These are phyloP conservation scores for Artemisiospiza belli DNA, from an alignment of 2,113 vertebrate genomes.

Conservation along the genomic window DNA sequence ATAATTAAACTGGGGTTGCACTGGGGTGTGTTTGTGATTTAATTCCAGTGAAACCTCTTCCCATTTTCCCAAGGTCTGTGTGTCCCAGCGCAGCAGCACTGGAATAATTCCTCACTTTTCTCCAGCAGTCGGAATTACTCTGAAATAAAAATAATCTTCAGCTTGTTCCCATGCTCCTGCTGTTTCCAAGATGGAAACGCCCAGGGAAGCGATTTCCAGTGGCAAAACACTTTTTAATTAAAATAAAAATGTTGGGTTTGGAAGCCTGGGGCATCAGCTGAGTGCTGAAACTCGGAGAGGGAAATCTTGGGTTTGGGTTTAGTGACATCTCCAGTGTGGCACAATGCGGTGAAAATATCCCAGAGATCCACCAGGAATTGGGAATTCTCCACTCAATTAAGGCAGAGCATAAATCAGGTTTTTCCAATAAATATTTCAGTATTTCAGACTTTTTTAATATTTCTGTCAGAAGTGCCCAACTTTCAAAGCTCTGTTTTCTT, in stretches of 20 bases:
- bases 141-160: slow-evolving; percentile 55
- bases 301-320: neutral
- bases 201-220: slow-evolving; percentile 48
- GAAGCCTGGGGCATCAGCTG: slow-evolving; percentile 11
- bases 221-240: slow-evolving; percentile 52
- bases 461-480: neutral
- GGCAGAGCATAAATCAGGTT: neutral
- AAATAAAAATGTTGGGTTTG: neutral
- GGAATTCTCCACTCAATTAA: neutral
- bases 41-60: neutral
- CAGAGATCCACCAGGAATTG: neutral
- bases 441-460: neutral
- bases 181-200: slow-evolving; percentile 63
- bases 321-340: neutral
- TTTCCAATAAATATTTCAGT: neutral
- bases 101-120: neutral
- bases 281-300: neutral
- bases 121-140: slow-evolving; percentile 55
- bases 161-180: slow-evolving; percentile 58
- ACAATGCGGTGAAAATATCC: neutral
- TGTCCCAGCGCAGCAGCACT: slow-evolving; percentile 5
- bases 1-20: neutral
- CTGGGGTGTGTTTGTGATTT: neutral
- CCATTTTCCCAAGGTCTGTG: neutral
- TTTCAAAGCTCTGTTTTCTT: neutral